These are phyloP conservation scores for Brachypterus glaber DNA, from an alignment of 2,888 invertebrate species.

Conservation along the genomic window DNA sequence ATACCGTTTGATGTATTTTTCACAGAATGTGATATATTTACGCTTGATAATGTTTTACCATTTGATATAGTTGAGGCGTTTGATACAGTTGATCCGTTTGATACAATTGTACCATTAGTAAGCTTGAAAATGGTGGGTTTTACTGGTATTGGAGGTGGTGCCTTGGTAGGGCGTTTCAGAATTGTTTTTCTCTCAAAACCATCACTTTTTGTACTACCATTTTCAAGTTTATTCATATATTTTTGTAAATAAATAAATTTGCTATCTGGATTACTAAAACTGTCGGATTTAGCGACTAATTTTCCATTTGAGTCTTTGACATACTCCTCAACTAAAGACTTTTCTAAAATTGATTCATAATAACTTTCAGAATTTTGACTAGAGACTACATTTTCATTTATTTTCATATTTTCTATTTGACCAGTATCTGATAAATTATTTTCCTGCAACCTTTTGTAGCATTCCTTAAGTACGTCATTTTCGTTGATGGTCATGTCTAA, in stretches of 20 bases:
- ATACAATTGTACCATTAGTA: conserved; percentile 12
- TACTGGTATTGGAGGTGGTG: conserved; percentile 57
- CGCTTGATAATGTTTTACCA: too few relatives aligned
- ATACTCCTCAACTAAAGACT: conserved; percentile 34
- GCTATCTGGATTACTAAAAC: conserved; percentile 26
- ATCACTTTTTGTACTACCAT: not conserved
- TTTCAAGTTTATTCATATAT: conserved; percentile 8
- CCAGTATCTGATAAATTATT: conserved; percentile 12
- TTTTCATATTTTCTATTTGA: conserved; percentile 11
- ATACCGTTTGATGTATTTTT: too few relatives aligned
- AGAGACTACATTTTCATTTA: conserved; percentile 25
- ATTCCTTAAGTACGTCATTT: conserved; percentile 37
- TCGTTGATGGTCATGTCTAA: conserved; percentile 36
- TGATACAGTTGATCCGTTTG: too few relatives aligned
- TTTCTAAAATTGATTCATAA: conserved; percentile 37
- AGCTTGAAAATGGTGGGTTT: conserved; percentile 43
- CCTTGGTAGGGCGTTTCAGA: conserved; percentile 39
- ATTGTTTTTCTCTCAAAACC: conserved; percentile 9
- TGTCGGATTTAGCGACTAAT: conserved; percentile 30
- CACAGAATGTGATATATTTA: too few relatives aligned
- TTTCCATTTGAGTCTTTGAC: conserved; percentile 30
- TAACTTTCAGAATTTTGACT: conserved; percentile 36
- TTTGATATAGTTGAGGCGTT: too few relatives aligned
- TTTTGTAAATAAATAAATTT: conserved; percentile 12
- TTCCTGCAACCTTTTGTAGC: conserved; percentile 31